Conservation (phyloP, 2,797 vertebrate genomes). For the Stomatorhinus walkeri region DNA sequence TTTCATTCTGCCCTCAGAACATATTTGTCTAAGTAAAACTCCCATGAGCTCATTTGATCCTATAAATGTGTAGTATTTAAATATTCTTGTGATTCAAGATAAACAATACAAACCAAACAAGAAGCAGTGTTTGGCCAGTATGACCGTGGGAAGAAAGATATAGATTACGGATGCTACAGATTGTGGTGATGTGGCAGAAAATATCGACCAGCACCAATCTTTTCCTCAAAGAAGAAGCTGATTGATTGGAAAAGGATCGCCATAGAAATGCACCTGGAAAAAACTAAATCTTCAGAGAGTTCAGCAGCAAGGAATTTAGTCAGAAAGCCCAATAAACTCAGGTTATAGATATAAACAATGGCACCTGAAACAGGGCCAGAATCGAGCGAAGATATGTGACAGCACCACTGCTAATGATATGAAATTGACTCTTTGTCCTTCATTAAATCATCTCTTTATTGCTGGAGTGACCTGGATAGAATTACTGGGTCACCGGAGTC, state of each 20-base stretch:
- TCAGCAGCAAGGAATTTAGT: background rate
- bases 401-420: too few relatives aligned
- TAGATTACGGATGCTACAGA: background rate
- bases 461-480: background rate
- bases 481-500: background rate
- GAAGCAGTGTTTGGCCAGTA: background rate
- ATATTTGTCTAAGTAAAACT: background rate
- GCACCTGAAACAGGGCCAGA: background rate
- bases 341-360: background rate
- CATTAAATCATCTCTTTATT: constrained; percentile 1
- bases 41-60: background rate
- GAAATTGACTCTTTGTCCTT: background rate
- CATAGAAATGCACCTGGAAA: background rate
- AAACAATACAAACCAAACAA: background rate
- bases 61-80: background rate
- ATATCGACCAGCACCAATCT: background rate
- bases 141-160: background rate
- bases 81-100: background rate
- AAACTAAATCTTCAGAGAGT: background rate
- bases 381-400: background rate
- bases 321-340: background rate
- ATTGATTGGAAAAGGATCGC: background rate
- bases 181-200: background rate
- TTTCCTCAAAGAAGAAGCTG: background rate
- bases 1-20: too few relatives aligned